Conservation (phyloP, 1,140 invertebrate genomes). For the Varroa destructor region DNA sequence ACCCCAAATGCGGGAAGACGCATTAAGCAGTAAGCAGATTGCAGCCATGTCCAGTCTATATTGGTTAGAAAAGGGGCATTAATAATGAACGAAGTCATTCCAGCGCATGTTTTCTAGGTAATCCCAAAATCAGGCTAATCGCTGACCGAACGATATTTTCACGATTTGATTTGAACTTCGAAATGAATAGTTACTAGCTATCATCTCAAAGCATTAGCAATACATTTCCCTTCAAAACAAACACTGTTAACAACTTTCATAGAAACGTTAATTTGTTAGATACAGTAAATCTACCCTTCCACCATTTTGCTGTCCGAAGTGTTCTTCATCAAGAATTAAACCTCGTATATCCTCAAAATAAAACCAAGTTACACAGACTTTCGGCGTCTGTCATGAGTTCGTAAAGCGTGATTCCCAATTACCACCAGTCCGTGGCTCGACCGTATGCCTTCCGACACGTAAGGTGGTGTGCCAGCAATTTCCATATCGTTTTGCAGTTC, state of each 20-base stretch:
- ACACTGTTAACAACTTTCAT: not conserved
- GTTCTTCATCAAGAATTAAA: no score
- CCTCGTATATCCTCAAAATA: no score
- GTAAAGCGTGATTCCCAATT: constrained; percentile 5
- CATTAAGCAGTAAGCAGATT: not conserved
- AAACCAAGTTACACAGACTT: not conserved
- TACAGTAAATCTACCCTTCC: no score
- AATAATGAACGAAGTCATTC: constrained; percentile 23
- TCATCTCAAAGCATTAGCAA: no score
- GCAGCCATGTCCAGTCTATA: constrained; percentile 12
- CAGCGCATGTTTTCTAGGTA: not conserved
- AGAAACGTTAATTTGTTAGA: no score
- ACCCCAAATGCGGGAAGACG: not conserved
- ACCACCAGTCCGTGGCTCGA: constrained; percentile 25
- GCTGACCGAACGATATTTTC: not conserved
- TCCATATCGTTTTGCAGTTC: constrained; percentile 20
- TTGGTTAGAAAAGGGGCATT: not conserved
- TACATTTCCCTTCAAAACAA: not conserved
- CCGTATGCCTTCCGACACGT: constrained; percentile 13
- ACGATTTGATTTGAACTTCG: constrained; percentile 12
- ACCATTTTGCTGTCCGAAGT: no score
- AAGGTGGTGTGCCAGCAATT: constrained; percentile 6
- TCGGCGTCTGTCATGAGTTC: not conserved
- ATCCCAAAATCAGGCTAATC: not conserved
- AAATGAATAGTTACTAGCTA: not conserved